Base-by-base conservation (phyloP, 2,888 invertebrate species). In the Serrognathus titanus region DNA sequence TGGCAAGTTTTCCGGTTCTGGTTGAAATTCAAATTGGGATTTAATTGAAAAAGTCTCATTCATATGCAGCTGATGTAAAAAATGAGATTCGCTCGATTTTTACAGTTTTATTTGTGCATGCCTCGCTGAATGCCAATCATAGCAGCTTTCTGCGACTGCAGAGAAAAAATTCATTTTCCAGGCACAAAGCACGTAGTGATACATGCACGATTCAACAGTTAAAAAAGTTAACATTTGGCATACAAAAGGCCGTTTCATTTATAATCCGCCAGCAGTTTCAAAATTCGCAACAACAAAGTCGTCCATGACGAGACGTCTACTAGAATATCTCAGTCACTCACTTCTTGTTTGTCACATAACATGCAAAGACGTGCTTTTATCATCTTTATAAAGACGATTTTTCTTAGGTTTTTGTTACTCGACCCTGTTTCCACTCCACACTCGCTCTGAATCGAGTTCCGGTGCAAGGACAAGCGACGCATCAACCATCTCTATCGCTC, bases 1-100 rank as follows among this genome's bases (percentile, higher is more conserved):
- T 74, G 72, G 69, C 66, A 69, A 65, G 70, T 66, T 62, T 58
- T 57, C 63, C 66, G 66, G 66, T 67, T 63, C 69, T 67, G 68
- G 66, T 64, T 66, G 69, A 66, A 69, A 68, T 68, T 73, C 70
- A 77, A 77, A 77, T 78, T 69, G 75, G 64, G 67, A 75, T 77
- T 77, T 77, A 78, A 77, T 78, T 77, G 77, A 75, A 77, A 76
- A 77, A 75, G 71, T 75, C 77, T 78, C 78, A 78, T 78, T 72
- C 72, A 71, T 71, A 77, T 78, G 77, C 77, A 73, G 72, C 70
- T 70, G 70, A 72, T 72, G 76, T 75, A 74, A 77, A 76, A 76
- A 75, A 75, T 74, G 74, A 72, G 66, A 71, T 64, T 63, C 64
- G 64, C 69, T 66, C 68, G 73, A 74, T 74, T 74, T 74, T 73